Base-by-base conservation (phyloP, 2,888 invertebrate species). In the Polymixis flavicincta region DNA sequence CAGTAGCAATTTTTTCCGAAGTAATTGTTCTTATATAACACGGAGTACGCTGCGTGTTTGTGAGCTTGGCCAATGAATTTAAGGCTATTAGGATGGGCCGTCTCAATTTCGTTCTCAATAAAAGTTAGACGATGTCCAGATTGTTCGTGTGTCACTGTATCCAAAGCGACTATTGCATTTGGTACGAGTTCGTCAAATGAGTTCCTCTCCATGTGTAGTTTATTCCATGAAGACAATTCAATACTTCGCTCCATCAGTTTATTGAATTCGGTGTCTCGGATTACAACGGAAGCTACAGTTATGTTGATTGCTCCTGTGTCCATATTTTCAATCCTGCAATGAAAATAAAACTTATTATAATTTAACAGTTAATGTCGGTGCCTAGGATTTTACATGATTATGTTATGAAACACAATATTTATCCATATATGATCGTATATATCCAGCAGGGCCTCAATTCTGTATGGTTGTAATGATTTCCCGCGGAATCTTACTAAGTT, bases 1-100 rank as follows among this genome's bases (percentile, higher is more conserved):
- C 98, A 98, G 83, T 97, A 94, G 88, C 98, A 98, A 42, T 96
- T 93, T 87, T 97, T 93, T 65, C 97, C 97, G 89, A 97, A 98
- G 82, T 97, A 97, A 89, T 98, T 98, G 73, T 96, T 96, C 69
- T 96, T 94, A 72, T 97, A 97, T 9, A 96, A 90, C 1, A 96
- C 93, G 37, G 93, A 94, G 13, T 96, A 92, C n/a, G 93, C 92
- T 14, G 89, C 88, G 37, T 92, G 93, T 50, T 93, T 93, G 45
- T 95, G 94, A 37, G 97, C 94, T 85, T 96, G 94, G 0, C 97
- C 97, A 55, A 97, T 94, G 86, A 97, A 97, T 68, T 93, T 95
- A n/a, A 98, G 92, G 54, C 97, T 97, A 65, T 96, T 95, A 1
- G 95, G 91, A 50, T 95, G 92, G 37, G 94, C 89, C 0, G 92